A percentile compares a stretch with the other conserved stretches of the same genome.
phyloP scores from a whole-genome alignment of 2,113 vertebrate species.

The Myiopsitta monachus region DNA sequence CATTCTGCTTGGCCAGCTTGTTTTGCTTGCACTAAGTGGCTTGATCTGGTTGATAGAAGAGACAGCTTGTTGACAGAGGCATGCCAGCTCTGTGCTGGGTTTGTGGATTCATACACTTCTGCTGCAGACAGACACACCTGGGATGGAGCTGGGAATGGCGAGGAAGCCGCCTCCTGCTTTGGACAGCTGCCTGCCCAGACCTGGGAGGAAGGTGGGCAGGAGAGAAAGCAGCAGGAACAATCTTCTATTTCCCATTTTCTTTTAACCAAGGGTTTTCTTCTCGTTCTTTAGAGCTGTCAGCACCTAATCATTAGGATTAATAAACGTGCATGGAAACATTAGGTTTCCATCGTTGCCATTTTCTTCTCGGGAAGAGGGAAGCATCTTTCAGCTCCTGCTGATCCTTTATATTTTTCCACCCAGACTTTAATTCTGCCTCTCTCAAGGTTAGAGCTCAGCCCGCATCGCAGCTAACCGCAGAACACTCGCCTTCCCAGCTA shows the following conservation, averaged over 20 bases:
- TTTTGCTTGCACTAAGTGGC: neutral
- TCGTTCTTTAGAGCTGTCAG: constrained; percentile 29
- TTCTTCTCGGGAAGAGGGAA: constrained; percentile 7
- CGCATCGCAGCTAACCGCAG: neutral
- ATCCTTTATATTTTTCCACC: neutral
- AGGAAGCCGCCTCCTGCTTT: neutral
- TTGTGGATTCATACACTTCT: neutral
- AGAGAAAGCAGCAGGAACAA: neutral
- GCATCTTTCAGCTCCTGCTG: neutral
- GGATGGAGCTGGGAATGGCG: neutral
- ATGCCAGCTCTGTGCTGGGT: neutral
- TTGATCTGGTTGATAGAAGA: neutral
- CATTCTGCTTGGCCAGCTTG: neutral
- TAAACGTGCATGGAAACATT: neutral
- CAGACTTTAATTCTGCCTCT: constrained; percentile 10
- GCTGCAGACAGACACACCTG: neutral
- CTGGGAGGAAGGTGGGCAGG: neutral
- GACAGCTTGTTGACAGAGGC: neutral
- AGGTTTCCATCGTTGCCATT: constrained; percentile 1
- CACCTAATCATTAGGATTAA: constrained; percentile 56
- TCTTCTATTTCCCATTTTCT: neutral
- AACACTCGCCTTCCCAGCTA: neutral
- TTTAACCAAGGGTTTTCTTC: constrained; percentile 14
- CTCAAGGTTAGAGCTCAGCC: constrained; percentile 40
- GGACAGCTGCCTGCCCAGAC: neutral